Base-by-base conservation (phyloP, 1,140 invertebrate species). In the Cecropterus lyciades region DNA sequence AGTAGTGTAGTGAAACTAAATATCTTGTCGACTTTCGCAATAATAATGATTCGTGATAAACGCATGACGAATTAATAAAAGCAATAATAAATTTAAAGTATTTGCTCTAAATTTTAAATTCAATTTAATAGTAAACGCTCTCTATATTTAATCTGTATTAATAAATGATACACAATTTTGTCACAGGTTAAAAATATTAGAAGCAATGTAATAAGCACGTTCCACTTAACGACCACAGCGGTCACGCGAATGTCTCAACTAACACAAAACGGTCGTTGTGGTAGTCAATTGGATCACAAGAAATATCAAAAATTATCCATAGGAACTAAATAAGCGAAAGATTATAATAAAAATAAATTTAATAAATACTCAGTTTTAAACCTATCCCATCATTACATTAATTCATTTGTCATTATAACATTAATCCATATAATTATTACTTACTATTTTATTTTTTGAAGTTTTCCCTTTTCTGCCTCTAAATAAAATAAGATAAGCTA, bases 1-100 rank as follows among this genome's bases (percentile, higher is more conserved):
- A 17, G 48, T 51, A 49, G 48, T 10, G 27, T 45, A 16, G 24
- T 65, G 27, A 9, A 24, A 48, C 11, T 40, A n/a, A 51, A 20
- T 43, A 60, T 48, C 42, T 24, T 49, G 17, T 46, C 40, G 43
- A 45, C 51, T 46, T 53, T 64, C 30, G 63, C 55, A 65, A 65
- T 65, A 65, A 70, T 64, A 70, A 13, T 75, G 63, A 70, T 72
- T 72, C 68, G 48, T 65, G 24, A 53, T 59, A 72, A 76, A 62
- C 72, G 77, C 84, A 78, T 81, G 78, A 88, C 82, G 84, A 90
- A 88, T 87, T 90, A 80, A 71, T 57, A 52, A 73, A 88, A 90
- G 87, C 87, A 90, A 90, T 90, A 88, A 68, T 81, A 79, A 79
- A 76, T 70, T 67, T 53, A 70, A 49, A 52, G 15, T 30, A 10